A percentile compares a stretch with the other conserved stretches of the same genome.
Conservation (phyloP, 2,113 vertebrate species). For the Serinus canaria region DNA sequence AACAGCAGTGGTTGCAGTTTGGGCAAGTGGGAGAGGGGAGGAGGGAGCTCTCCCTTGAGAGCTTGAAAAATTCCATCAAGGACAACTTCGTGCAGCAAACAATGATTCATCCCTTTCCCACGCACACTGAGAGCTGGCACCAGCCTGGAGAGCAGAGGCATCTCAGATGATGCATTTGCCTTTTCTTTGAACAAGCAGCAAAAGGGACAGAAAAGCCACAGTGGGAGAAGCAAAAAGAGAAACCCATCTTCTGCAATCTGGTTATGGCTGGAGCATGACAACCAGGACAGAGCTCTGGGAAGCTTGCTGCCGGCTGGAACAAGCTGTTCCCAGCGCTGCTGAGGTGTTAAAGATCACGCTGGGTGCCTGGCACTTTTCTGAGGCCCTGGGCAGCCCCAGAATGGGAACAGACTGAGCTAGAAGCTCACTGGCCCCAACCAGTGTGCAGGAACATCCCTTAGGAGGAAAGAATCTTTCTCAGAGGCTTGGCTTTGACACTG, state of each 20-base stretch:
- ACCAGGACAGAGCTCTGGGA: background rate
- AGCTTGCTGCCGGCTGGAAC: background rate
- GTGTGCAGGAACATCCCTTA: background rate
- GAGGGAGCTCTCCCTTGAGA: conserved; percentile 7
- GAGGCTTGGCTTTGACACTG: background rate
- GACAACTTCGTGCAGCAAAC: conserved; percentile 11
- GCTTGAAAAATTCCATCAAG: conserved; percentile 53
- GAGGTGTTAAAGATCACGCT: background rate
- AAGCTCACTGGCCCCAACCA: accelerated
- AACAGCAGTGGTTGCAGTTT: background rate
- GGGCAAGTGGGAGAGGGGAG: background rate
- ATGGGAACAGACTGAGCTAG: background rate
- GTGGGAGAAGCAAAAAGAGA: background rate
- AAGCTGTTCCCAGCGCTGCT: background rate
- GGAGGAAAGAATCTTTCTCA: background rate
- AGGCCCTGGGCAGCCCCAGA: background rate
- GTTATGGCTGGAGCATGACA: background rate
- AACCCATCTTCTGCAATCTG: background rate
- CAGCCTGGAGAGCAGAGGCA: conserved; percentile 10
- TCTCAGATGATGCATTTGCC: conserved; percentile 29
- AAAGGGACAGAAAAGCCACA: background rate
- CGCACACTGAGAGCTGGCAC: background rate
- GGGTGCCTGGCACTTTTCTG: background rate
- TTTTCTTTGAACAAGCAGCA: background rate
- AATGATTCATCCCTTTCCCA: conserved; percentile 60